Percentiles rank a stretch among this genome's conserved stretches.
Evolutionary conservation across 2,113 vertebrate genomes (phyloP).

Genomic region (Centropristis striata): DNA sequence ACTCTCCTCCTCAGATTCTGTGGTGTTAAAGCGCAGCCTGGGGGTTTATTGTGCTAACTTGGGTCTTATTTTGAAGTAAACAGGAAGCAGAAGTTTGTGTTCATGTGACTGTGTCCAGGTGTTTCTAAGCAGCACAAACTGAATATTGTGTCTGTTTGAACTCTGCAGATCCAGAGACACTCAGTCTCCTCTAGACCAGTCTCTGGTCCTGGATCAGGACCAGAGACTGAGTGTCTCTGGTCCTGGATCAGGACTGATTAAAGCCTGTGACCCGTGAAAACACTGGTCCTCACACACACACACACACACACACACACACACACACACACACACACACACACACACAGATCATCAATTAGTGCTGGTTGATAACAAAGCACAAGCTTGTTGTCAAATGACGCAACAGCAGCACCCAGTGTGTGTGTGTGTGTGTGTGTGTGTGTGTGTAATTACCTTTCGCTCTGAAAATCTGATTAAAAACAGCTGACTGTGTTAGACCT

Average conservation of each 20-base stretch:
- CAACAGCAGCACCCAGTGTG: constrained; percentile 21
- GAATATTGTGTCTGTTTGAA: no score
- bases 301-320: not conserved
- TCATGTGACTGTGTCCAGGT: not conserved
- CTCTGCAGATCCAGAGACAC: no score
- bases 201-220: no score
- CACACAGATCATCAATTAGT: constrained; percentile 24
- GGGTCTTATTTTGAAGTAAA: not conserved
- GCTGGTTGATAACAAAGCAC: constrained; percentile 23
- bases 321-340: not conserved
- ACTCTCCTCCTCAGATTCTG: not conserved
- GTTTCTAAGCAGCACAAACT: no score
- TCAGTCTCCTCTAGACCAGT: no score
- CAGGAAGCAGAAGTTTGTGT: not conserved
- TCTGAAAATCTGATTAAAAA: constrained; percentile 19
- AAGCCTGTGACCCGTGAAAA: not conserved
- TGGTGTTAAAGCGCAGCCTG: not conserved
- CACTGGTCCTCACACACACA: not conserved
- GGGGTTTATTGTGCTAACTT: not conserved
- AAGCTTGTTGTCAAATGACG: constrained; percentile 7
- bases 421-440: not conserved
- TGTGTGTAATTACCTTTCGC: constrained; percentile 13
- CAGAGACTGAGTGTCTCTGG: no score
- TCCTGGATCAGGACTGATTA: not conserved
- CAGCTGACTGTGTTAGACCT: constrained; percentile 8